Conservation (phyloP, 2,888 invertebrate genomes). For the Hetaerina titia region DNA sequence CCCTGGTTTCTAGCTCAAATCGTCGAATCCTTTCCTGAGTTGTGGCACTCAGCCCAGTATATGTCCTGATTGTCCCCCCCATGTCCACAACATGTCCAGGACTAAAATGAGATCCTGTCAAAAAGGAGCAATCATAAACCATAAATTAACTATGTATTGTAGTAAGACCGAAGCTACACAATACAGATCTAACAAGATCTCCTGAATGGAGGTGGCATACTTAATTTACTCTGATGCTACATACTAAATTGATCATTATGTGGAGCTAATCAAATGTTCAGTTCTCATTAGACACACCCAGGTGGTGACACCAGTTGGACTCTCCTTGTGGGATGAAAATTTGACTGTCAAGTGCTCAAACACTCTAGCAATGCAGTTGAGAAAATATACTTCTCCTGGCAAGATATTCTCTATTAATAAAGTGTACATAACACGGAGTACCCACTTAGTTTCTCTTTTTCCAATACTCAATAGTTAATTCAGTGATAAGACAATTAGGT, state of each 20-base stretch:
- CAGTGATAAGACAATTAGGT: too few species aligned
- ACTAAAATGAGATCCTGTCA: constrained; percentile 40
- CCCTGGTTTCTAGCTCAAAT: constrained; percentile 88
- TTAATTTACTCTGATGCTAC: too few species aligned
- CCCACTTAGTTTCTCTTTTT: too few species aligned
- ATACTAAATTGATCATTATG: too few species aligned
- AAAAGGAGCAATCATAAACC: not conserved
- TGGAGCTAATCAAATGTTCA: too few species aligned
- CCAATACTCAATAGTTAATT: too few species aligned
- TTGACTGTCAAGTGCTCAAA: not conserved
- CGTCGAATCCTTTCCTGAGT: constrained; percentile 84
- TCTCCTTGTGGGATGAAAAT: not conserved
- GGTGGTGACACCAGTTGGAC: too few species aligned
- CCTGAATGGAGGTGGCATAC: too few species aligned
- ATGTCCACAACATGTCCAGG: constrained; percentile 72
- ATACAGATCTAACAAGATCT: too few species aligned
- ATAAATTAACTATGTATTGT: not conserved
- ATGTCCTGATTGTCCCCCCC: constrained; percentile 78
- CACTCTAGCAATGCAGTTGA: not conserved
- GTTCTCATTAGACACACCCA: too few species aligned
- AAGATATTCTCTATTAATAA: not conserved
- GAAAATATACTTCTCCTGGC: not conserved
- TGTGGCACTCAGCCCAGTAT: constrained; percentile 80
- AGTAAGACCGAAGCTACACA: not conserved
- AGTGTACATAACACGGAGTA: not conserved